Base-by-base conservation (phyloP, 2,797 vertebrate species). In the Salmo trutta region DNA sequence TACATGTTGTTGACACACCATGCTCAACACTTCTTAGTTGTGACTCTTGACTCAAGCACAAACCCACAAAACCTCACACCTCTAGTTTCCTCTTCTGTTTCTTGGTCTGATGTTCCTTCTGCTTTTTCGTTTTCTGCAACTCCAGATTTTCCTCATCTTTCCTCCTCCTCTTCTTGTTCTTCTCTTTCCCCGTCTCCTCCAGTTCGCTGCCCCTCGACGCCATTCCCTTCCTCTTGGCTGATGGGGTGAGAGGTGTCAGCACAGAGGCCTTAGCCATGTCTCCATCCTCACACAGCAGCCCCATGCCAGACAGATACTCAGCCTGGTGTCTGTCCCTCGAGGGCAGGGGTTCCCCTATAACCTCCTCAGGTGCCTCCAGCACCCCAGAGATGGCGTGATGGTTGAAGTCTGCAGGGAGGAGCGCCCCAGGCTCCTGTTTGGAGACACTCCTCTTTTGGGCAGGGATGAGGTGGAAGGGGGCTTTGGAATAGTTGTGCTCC, bases 401-500 rank as follows among this genome's bases (percentile, higher is more conserved):
- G 75, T 93, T 93, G 87, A 95, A 91, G 80, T 95, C 94, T 0
- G 92, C 81, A 16, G 93, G 86, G 33, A 94, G 89, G 75, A 94
- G 76, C 64, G 93, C 85, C 1, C 91, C 90, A 54, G 91, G 68
- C 71, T 92, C 92, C 24, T 86, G 90, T 54, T 85, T 93, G 75
- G 85, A 87, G 73, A 82, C 79, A 65, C 87, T 88, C 80, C 81
- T 91, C 87, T 83, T 94, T 79, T 74, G 86, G 81, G 36, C 31
- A 0, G 87, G 56, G 15, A 87, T 41, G 65, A 84, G n/a, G 17
- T 90, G 89, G 56, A 91, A 83, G 1, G 94, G 75, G 0, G 94
- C 90, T 86, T 93, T 94, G 85, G 94, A 95, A 73, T 98, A 98
- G 90, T 96, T 98, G 92, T 98, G 97, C 86, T 98, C 97, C 84